Percentiles rank a stretch among this genome's conserved stretches.
phyloP scores from a whole-genome alignment of 2,113 vertebrate genomes.

The Setophaga coronata region DNA sequence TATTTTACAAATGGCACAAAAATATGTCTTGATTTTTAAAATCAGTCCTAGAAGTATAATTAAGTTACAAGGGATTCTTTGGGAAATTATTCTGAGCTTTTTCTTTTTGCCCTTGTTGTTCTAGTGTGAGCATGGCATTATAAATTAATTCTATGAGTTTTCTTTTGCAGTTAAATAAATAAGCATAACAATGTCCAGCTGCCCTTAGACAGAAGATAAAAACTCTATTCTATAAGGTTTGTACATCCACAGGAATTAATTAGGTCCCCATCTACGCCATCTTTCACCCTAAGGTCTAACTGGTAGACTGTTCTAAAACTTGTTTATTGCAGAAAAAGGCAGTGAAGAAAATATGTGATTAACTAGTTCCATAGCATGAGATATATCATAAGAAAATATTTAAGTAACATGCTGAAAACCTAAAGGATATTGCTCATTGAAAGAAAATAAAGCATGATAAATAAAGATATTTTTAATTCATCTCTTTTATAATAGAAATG shows the following conservation, averaged over 20 bases:
- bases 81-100: not conserved
- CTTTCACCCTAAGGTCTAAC: not conserved
- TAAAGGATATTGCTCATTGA: not conserved
- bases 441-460: not conserved
- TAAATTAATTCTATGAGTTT: not conserved
- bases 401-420: not conserved
- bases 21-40: not conserved
- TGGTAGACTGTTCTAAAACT: not conserved
- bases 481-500: not conserved
- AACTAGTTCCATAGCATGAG: not conserved
- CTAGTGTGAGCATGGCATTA: not conserved
- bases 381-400: not conserved
- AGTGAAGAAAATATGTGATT: not conserved
- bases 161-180: slow-evolving; percentile 8
- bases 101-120: not conserved
- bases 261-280: not conserved
- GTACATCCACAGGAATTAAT: not conserved
- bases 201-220: not conserved
- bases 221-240: not conserved
- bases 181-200: not conserved
- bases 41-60: not conserved
- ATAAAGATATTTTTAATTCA: not conserved
- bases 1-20: not conserved
- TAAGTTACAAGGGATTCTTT: not conserved
- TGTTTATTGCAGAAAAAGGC: not conserved